Evolutionary conservation across 53 echinoderm and acorn worm species (phyloP).

Genomic region (Mesocentrotus franciscanus): DNA sequence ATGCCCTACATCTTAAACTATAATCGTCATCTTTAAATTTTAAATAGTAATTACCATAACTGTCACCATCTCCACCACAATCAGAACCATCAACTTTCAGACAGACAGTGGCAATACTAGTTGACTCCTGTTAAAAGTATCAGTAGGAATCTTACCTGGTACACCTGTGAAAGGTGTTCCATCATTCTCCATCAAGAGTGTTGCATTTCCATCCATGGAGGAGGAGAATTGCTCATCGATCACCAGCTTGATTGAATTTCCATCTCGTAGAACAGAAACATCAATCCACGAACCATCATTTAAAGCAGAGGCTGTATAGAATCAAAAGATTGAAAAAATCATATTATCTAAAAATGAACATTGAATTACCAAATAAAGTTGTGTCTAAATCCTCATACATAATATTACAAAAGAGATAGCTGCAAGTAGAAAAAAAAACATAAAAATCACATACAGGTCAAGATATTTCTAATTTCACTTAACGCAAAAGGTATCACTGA

Average conservation of each 20-base stretch:
- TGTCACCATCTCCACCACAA: too few relatives aligned
- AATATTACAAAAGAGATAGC: too few relatives aligned
- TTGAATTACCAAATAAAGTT: too few relatives aligned
- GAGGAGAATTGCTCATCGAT: slow-evolving; percentile 40
- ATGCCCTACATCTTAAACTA: not conserved
- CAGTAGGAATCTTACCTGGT: slow-evolving; percentile 52
- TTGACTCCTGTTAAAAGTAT: too few relatives aligned
- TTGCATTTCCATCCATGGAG: slow-evolving; percentile 27
- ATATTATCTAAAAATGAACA: not conserved
- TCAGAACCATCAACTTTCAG: too few relatives aligned
- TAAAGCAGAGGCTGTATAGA: slow-evolving; percentile 52
- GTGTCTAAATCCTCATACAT: too few relatives aligned
- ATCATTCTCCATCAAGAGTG: slow-evolving; percentile 63
- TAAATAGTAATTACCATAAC: too few relatives aligned
- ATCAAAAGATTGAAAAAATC: not conserved
- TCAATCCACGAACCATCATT: slow-evolving; percentile 76
- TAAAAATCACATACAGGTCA: too few relatives aligned
- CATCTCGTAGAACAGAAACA: slow-evolving; percentile 66
- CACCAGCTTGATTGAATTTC: slow-evolving; percentile 53
- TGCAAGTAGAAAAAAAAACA: too few relatives aligned
- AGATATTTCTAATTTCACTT: too few relatives aligned
- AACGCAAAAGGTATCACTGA: too few relatives aligned
- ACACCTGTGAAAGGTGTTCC: slow-evolving; percentile 70
- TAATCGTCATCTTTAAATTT: not conserved
- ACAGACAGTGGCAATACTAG: too few relatives aligned